phyloP scores from a whole-genome alignment of 2,797 vertebrate genomes.

The Echeneis naucrates region DNA sequence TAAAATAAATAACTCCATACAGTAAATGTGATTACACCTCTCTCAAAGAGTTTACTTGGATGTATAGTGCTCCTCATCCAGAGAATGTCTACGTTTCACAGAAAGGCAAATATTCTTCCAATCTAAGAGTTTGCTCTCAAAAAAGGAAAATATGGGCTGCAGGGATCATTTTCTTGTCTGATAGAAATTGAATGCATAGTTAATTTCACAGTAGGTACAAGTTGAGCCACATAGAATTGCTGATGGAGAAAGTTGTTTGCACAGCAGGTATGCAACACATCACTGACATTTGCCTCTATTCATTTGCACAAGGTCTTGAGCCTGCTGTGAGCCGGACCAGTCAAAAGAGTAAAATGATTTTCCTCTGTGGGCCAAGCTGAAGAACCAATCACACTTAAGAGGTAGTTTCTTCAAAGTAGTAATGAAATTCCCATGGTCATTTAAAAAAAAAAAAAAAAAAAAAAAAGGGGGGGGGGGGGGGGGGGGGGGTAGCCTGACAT shows the following conservation, averaged over 20 bases:
- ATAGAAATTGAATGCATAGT: constrained; percentile 78
- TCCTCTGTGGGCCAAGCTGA: constrained; percentile 36
- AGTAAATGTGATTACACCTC: neutral
- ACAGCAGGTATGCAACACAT: constrained; percentile 76
- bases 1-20: constrained; percentile 21
- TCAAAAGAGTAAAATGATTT: constrained; percentile 57
- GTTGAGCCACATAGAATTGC: constrained; percentile 61
- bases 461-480: too few relatives aligned
- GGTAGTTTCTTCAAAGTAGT: constrained; percentile 14
- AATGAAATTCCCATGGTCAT: constrained; percentile 26
- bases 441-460: too few relatives aligned
- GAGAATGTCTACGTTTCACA: constrained; percentile 26
- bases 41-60: constrained; percentile 19
- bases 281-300: constrained; percentile 75
- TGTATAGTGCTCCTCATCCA: constrained; percentile 23
- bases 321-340: constrained; percentile 69
- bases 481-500: constrained; percentile 25
- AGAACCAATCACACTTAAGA: constrained; percentile 58
- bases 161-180: constrained; percentile 59
- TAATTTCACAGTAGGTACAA: constrained; percentile 78
- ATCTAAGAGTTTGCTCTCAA: constrained; percentile 26
- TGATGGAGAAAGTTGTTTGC: constrained; percentile 71
- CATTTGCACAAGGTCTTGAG: constrained; percentile 66
- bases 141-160: constrained; percentile 26
- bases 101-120: constrained; percentile 14